phyloP scores from a whole-genome alignment of 2,888 invertebrate genomes.

The Metallyticus violacea region DNA sequence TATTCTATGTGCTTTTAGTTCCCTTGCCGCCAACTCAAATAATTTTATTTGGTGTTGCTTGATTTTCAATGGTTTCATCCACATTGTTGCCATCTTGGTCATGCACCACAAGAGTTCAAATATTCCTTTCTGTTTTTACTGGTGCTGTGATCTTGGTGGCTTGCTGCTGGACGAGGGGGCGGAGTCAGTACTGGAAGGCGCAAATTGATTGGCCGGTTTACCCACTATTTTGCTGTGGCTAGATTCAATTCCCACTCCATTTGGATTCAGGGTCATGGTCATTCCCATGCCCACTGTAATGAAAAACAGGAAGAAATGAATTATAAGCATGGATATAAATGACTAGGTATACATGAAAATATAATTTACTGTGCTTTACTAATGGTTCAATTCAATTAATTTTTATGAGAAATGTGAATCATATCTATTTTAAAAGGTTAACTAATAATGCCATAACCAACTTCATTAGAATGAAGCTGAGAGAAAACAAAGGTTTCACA shows the following conservation, averaged over 20 bases:
- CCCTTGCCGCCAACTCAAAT: not conserved
- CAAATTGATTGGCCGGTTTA: conserved; percentile 31
- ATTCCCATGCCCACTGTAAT: conserved; percentile 52
- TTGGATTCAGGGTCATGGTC: conserved; percentile 63
- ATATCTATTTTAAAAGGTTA: too few relatives aligned
- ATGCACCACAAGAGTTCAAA: not conserved
- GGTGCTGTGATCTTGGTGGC: conserved; percentile 5
- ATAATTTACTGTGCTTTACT: too few relatives aligned
- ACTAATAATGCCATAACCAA: too few relatives aligned
- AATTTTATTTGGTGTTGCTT: not conserved
- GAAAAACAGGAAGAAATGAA: conserved; percentile 10
- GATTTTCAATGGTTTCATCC: not conserved
- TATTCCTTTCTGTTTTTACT: not conserved
- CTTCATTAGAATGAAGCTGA: too few relatives aligned
- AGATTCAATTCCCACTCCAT: conserved; percentile 60
- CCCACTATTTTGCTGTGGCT: conserved; percentile 58
- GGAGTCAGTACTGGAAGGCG: conserved; percentile 29
- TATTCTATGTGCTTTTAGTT: not conserved
- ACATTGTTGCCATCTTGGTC: not conserved
- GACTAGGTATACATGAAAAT: too few relatives aligned
- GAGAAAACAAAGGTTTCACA: too few relatives aligned
- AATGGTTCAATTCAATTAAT: too few relatives aligned
- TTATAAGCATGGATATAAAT: not conserved
- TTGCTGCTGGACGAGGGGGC: conserved; percentile 27
- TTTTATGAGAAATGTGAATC: too few relatives aligned